Conservation (phyloP, 1,140 invertebrate species). For the Drosophila navojoa region DNA sequence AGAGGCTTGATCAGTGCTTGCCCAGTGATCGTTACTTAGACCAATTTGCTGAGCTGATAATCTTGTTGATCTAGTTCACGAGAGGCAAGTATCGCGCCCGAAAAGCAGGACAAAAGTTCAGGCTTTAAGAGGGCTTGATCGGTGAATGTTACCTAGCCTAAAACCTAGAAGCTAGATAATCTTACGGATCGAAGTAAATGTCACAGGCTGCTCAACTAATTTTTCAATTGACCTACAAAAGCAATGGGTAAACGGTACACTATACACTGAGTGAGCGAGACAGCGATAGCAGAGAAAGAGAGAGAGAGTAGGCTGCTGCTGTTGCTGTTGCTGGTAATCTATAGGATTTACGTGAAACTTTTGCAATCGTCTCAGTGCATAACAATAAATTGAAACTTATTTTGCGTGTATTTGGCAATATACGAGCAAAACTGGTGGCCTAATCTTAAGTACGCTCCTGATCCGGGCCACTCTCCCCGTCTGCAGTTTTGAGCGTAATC, state of each 20-base stretch:
- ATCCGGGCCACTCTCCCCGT: constrained; percentile 55
- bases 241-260: constrained; percentile 6
- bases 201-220: constrained; percentile 53
- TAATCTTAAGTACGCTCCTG: constrained; percentile 65
- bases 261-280: not conserved
- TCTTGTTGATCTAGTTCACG: constrained; percentile 20
- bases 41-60: constrained; percentile 14
- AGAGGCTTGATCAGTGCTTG: constrained; percentile 57
- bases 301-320: constrained; percentile 10
- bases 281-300: not conserved
- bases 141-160: not conserved
- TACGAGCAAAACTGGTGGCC: constrained; percentile 68
- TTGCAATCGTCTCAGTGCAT: constrained; percentile 55
- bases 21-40: not conserved
- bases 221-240: constrained; percentile 77
- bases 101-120: constrained; percentile 18
- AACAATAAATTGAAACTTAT: constrained; percentile 50
- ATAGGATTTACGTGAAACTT: constrained; percentile 72
- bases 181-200: constrained; percentile 18
- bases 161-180: constrained; percentile 30
- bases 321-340: constrained; percentile 51
- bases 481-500: constrained; percentile 50
- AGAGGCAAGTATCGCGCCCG: constrained; percentile 19
- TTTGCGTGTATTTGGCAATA: constrained; percentile 69
- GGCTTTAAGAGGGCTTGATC: constrained; percentile 46